These are phyloP conservation scores for Chironomus tentans DNA, from an alignment of 2,888 invertebrate species.

Conservation along the genomic window DNA sequence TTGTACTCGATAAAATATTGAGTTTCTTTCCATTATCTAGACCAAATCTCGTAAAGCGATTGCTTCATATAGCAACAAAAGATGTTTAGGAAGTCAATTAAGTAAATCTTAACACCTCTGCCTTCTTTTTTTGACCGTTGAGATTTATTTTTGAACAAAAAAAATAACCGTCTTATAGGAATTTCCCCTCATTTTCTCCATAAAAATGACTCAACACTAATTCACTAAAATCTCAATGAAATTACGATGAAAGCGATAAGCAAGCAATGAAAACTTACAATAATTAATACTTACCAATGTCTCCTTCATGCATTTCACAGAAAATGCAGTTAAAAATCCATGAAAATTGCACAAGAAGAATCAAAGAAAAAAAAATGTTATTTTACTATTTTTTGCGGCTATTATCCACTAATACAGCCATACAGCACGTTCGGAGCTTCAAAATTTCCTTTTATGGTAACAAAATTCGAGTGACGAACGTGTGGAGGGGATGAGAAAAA, in stretches of 20 bases:
- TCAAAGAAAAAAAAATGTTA: background rate
- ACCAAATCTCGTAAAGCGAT: no score
- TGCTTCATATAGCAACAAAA: no score
- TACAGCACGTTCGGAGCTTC: background rate
- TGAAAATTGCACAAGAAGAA: background rate
- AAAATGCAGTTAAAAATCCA: background rate
- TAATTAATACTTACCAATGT: background rate
- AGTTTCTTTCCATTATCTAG: background rate
- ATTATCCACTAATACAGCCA: background rate
- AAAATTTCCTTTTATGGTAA: background rate
- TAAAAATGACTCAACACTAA: background rate
- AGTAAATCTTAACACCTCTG: background rate
- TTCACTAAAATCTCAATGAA: background rate
- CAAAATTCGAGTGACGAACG: background rate
- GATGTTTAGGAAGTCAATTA: background rate
- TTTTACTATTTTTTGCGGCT: background rate
- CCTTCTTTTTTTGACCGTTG: background rate
- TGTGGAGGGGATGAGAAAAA: slow-evolving; percentile 1
- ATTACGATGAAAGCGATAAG: no score
- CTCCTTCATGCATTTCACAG: background rate
- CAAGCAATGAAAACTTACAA: no score
- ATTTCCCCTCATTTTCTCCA: background rate
- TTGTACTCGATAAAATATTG: background rate
- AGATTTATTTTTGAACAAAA: background rate
- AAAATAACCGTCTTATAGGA: background rate